phyloP scores from a whole-genome alignment of 2,797 vertebrate species.

The Taenioides sp. region DNA sequence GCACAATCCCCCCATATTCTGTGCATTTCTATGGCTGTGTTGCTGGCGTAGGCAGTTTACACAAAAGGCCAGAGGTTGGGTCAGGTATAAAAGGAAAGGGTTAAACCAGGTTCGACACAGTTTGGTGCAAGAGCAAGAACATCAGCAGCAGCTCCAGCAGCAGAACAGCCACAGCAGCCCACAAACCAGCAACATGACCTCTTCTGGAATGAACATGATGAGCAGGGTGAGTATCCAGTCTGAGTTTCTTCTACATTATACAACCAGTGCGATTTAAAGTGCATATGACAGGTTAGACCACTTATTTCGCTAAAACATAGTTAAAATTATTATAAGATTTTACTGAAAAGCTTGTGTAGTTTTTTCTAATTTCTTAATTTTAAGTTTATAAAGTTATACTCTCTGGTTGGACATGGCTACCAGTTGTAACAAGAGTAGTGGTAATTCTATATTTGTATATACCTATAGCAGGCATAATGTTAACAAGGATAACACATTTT shows the following conservation, averaged over 20 bases:
- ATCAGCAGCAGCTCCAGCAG: slow-evolving; percentile 26
- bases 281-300: not conserved
- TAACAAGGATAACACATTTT: too few relatives aligned
- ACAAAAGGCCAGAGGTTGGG: slow-evolving; percentile 43
- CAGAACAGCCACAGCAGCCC: slow-evolving; percentile 40
- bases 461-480: too few relatives aligned
- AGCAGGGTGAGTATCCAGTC: slow-evolving; percentile 54
- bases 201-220: slow-evolving; percentile 70
- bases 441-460: too few relatives aligned
- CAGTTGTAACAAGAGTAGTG: too few relatives aligned
- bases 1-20: slow-evolving; percentile 51
- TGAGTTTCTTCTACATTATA: not conserved
- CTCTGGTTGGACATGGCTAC: too few relatives aligned
- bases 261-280: not conserved
- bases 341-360: too few relatives aligned
- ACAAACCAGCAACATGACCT: slow-evolving; percentile 60
- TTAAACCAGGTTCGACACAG: slow-evolving; percentile 58
- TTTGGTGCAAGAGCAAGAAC: slow-evolving; percentile 57
- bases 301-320: too few relatives aligned
- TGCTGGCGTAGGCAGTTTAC: slow-evolving; percentile 64
- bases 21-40: slow-evolving; percentile 51
- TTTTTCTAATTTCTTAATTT: too few relatives aligned
- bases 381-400: too few relatives aligned
- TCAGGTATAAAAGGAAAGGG: slow-evolving; percentile 71
- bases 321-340: too few relatives aligned